phyloP scores from a whole-genome alignment of 2,113 vertebrate genomes.

The Hippocampus barbouri region DNA sequence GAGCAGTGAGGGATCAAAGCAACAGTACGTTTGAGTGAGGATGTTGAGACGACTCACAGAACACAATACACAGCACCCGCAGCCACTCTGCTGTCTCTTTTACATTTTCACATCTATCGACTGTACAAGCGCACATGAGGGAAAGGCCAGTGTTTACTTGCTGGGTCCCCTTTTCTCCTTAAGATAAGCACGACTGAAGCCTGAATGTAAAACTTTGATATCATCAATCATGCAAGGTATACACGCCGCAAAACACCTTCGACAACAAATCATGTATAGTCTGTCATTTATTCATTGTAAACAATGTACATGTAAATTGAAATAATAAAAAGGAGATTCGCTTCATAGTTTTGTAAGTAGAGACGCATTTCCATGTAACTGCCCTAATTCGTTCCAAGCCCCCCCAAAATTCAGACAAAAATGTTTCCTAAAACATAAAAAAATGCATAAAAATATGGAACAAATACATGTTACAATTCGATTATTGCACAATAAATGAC shows the following conservation, averaged over 20 bases:
- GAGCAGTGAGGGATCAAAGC: constrained; percentile 75
- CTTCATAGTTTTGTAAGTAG: neutral
- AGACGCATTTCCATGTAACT: no score
- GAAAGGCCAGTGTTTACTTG: constrained; percentile 38
- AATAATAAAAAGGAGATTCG: neutral
- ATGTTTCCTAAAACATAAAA: no score
- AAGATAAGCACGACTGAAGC: neutral
- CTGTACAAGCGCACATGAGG: constrained; percentile 19
- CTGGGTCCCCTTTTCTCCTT: constrained; percentile 17
- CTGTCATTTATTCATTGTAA: neutral
- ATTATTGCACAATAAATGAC: no score
- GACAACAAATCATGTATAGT: neutral
- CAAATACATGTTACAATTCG: no score
- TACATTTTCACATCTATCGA: constrained; percentile 26
- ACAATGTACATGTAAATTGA: neutral
- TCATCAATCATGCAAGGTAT: constrained; percentile 1
- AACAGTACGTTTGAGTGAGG: constrained; percentile 53
- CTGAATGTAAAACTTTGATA: constrained; percentile 5
- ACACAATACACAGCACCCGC: constrained; percentile 43
- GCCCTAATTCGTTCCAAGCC: no score
- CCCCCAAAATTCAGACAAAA: no score
- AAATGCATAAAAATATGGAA: no score
- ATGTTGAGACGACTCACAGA: constrained; percentile 60
- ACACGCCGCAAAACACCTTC: neutral
- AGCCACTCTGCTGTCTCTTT: constrained; percentile 36